phyloP scores from a whole-genome alignment of 2,888 invertebrate species.

The Melangyna quadrimaculata region DNA sequence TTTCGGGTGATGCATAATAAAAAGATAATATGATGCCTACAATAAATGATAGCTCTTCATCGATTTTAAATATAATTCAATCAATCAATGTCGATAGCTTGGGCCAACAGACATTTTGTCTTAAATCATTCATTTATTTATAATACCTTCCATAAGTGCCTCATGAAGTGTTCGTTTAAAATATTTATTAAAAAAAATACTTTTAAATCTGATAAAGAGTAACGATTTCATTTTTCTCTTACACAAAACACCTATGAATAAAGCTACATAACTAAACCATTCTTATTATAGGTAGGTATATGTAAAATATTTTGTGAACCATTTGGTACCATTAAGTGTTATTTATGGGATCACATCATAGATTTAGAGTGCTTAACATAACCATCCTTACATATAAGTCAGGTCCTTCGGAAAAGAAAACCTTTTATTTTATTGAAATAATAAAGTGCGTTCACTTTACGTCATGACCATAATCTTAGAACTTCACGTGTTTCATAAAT shows the following conservation, averaged over 20 bases:
- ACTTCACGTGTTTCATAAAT: neutral
- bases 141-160: neutral
- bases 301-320: slow-evolving; percentile 4
- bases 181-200: neutral
- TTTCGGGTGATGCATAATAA: no score
- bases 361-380: slow-evolving; percentile 14
- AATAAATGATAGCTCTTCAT: no score
- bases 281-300: no score
- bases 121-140: neutral
- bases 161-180: neutral
- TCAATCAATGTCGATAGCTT: neutral
- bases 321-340: neutral
- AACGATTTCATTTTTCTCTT: neutral
- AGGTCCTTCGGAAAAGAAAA: neutral
- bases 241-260: neutral
- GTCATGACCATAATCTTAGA: neutral
- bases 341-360: slow-evolving; percentile 26
- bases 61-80: neutral
- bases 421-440: slow-evolving; percentile 26
- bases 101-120: neutral
- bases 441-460: neutral
- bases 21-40: no score
- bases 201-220: neutral
- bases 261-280: neutral
- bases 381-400: no score